A percentile compares a stretch with the other conserved stretches of the same genome.
These are phyloP conservation scores for Nineta flava DNA, from an alignment of 2,888 invertebrate genomes.

Conservation along the genomic window DNA sequence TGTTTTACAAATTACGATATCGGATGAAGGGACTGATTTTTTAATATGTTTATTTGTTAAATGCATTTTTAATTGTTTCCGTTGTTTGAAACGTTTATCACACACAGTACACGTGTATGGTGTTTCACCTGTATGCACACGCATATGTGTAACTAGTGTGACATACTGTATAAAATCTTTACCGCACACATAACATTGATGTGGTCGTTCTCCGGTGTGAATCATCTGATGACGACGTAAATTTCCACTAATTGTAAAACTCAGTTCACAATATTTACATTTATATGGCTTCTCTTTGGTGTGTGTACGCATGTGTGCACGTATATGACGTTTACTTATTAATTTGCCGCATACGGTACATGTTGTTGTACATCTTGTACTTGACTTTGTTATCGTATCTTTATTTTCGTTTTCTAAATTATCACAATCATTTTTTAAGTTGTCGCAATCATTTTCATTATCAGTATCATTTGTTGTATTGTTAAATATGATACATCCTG, in stretches of 20 bases:
- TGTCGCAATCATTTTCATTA: background rate
- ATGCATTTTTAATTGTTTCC: slow-evolving; percentile 1
- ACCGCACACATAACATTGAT: slow-evolving; percentile 3
- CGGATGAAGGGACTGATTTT: background rate
- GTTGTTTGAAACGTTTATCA: background rate
- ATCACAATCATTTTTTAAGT: background rate
- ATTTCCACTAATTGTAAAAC: slow-evolving; percentile 6
- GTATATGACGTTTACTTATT: slow-evolving; percentile 1
- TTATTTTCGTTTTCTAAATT: background rate
- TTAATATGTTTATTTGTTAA: background rate
- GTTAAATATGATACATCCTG: background rate
- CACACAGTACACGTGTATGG: slow-evolving; percentile 2
- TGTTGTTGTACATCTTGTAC: background rate
- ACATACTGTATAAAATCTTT: slow-evolving; percentile 3
- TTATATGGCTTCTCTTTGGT: slow-evolving; percentile 5
- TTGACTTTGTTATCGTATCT: background rate
- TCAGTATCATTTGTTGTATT: background rate
- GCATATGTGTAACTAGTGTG: background rate
- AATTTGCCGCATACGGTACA: slow-evolving; percentile 1
- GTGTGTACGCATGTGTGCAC: slow-evolving; percentile 3
- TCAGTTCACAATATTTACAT: slow-evolving; percentile 8
- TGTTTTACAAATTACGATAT: background rate
- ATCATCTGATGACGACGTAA: slow-evolving; percentile 7
- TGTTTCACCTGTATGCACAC: slow-evolving; percentile 3
- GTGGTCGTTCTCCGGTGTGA: slow-evolving; percentile 6